A percentile compares a stretch with the other conserved stretches of the same genome.
phyloP scores from a whole-genome alignment of 2,113 vertebrate species.

The Istiophorus platypterus region DNA sequence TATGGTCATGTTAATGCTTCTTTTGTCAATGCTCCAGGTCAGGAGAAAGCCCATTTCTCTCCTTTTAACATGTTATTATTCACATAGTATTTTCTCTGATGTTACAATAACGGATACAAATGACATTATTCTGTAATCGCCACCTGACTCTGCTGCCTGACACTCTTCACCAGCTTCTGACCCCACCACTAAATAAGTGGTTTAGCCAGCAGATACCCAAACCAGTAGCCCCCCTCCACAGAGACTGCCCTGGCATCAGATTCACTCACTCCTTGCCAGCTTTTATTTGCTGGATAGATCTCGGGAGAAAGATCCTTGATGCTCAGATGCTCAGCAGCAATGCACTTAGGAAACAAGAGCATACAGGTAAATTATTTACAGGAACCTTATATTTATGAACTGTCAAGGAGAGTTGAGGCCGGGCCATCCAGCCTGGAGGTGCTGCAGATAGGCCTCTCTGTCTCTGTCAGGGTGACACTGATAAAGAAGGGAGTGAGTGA shows the following conservation, averaged over 20 bases:
- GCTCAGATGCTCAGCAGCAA: constrained; percentile 15
- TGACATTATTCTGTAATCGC: background rate
- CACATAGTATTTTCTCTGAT: background rate
- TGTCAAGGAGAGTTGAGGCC: constrained; percentile 5
- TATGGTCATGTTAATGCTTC: background rate
- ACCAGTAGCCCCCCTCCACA: background rate
- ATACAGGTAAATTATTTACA: constrained; percentile 70
- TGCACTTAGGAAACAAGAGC: constrained; percentile 35
- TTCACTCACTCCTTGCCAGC: background rate
- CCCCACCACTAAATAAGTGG: background rate
- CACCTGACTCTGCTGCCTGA: background rate
- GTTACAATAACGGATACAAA: background rate
- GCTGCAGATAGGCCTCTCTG: constrained; percentile 32
- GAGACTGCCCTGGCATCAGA: background rate
- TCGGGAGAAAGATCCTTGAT: constrained; percentile 10
- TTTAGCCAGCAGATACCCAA: constrained; percentile 25
- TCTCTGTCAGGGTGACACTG: constrained; percentile 40
- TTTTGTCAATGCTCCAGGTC: background rate
- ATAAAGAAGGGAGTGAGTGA: constrained; percentile 36
- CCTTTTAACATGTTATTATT: background rate
- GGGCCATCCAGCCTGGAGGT: background rate
- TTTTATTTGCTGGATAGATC: constrained; percentile 33
- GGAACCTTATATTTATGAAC: constrained; percentile 45
- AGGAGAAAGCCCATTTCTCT: background rate
- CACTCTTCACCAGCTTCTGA: background rate